Percentiles rank a stretch among this genome's conserved stretches.
Evolutionary conservation across 2,797 vertebrate species (phyloP).

Genomic region (Babyrousa celebensis): DNA sequence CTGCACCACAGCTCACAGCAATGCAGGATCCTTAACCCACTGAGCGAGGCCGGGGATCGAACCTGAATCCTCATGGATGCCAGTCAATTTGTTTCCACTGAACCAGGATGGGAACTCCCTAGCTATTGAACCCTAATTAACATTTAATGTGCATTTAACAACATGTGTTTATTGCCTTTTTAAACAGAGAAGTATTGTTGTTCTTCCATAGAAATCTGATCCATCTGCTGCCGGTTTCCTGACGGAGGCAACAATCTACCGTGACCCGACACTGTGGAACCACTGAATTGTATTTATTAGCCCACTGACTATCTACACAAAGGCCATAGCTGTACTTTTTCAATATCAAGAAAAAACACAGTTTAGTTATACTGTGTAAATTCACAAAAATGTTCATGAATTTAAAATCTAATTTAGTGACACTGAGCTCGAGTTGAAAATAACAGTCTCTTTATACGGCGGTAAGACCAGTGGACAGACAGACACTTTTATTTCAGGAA

Average conservation of each 20-base stretch:
- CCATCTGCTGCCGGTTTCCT: neutral
- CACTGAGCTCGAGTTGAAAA: slow-evolving; percentile 34
- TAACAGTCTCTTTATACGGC: neutral
- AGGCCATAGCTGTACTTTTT: neutral
- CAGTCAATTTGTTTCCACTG: too few relatives aligned
- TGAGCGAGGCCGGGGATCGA: too few relatives aligned
- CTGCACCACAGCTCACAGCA: too few relatives aligned
- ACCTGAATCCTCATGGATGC: too few relatives aligned
- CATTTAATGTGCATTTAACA: neutral
- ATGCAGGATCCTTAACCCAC: too few relatives aligned
- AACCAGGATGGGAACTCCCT: too few relatives aligned
- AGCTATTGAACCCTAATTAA: too few relatives aligned
- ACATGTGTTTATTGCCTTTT: neutral
- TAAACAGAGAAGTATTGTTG: slow-evolving; percentile 9
- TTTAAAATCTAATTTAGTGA: slow-evolving; percentile 11
- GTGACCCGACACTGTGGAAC: neutral
- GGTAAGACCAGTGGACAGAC: neutral
- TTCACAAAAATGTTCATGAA: slow-evolving; percentile 14
- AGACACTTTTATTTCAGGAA: slow-evolving; percentile 61
- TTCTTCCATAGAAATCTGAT: neutral
- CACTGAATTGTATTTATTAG: neutral
- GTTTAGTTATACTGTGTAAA: slow-evolving; percentile 16
- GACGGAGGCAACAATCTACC: neutral
- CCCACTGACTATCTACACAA: neutral
- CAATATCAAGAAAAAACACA: slow-evolving; percentile 12